These are phyloP conservation scores for Trinectes maculatus DNA, from an alignment of 2,113 vertebrate species.

Conservation along the genomic window DNA sequence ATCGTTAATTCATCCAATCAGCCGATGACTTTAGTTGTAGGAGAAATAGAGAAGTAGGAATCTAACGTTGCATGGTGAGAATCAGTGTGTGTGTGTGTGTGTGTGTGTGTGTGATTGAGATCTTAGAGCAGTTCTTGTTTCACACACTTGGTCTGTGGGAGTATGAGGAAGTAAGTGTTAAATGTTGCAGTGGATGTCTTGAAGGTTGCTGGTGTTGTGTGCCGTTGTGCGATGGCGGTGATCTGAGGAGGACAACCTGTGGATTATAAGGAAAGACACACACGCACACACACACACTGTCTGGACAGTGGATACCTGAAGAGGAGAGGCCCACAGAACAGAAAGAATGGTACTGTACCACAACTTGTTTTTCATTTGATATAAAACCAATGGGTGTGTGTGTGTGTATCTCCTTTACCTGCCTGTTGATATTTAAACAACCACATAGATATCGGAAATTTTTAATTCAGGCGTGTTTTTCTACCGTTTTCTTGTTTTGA, in stretches of 20 bases:
- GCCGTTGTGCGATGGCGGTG: slow-evolving; percentile 47
- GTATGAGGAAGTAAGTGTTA: slow-evolving; percentile 77
- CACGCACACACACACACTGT: slow-evolving; percentile 17
- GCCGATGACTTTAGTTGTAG: slow-evolving; percentile 1
- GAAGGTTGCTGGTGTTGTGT: slow-evolving; percentile 28
- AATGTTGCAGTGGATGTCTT: slow-evolving; percentile 51
- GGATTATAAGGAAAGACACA: slow-evolving; percentile 50
- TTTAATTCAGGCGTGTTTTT: too few species aligned
- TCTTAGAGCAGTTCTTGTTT: slow-evolving; percentile 71
- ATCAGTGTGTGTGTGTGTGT: slow-evolving; percentile 12
- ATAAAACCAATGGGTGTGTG: too few species aligned
- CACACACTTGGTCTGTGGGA: slow-evolving; percentile 47
- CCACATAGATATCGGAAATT: neutral
- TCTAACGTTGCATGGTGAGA: slow-evolving; percentile 17
- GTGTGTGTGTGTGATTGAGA: slow-evolving; percentile 19
- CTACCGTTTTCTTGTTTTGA: neutral
- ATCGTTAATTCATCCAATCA: slow-evolving; percentile 8
- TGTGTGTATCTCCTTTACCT: neutral
- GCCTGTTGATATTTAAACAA: neutral
- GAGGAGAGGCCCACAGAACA: slow-evolving; percentile 37
- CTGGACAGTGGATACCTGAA: slow-evolving; percentile 44
- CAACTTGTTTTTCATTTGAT: slow-evolving; percentile 17
- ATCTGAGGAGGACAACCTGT: slow-evolving; percentile 49
- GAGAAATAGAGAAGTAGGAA: slow-evolving; percentile 62
- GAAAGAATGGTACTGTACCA: slow-evolving; percentile 73